Percentiles rank a stretch among this genome's conserved stretches.
These are phyloP conservation scores for Cherax quadricarinatus DNA, from an alignment of 1,140 invertebrate species.

Conservation along the genomic window DNA sequence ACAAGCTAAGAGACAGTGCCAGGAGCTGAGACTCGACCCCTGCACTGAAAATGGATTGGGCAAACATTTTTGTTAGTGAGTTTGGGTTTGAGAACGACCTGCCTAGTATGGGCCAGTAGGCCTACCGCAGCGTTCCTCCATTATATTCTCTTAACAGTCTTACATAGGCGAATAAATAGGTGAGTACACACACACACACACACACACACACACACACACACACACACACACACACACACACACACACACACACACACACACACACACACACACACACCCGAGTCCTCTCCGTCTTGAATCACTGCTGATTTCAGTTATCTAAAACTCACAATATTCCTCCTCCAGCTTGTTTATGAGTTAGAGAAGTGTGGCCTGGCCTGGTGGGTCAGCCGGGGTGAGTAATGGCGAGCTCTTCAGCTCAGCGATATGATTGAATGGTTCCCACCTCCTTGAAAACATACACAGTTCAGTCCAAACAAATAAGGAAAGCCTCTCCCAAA, in stretches of 20 bases:
- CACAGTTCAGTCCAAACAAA: conserved; percentile 42
- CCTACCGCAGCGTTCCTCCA: too few species aligned
- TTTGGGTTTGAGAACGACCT: too few species aligned
- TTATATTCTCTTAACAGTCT: background rate
- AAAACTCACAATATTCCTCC: background rate
- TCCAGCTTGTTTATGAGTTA: background rate
- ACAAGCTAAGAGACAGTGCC: too few species aligned
- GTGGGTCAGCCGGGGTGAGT: conserved; percentile 3
- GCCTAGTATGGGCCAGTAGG: too few species aligned
- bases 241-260: too few species aligned
- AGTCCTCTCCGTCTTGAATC: background rate
- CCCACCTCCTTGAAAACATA: conserved; percentile 41
- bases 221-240: background rate
- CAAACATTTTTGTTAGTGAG: too few species aligned
- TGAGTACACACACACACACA: too few species aligned
- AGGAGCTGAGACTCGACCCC: too few species aligned
- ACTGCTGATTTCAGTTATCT: background rate
- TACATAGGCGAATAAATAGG: background rate
- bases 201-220: too few species aligned
- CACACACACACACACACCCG: background rate
- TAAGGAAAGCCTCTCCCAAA: conserved; percentile 8
- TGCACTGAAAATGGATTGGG: too few species aligned
- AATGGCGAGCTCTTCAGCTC: conserved; percentile 24
- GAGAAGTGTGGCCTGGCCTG: too few species aligned
- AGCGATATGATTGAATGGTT: conserved; percentile 51